Conservation (phyloP, 2,113 vertebrate genomes). For the Paramormyrops kingsleyae region DNA sequence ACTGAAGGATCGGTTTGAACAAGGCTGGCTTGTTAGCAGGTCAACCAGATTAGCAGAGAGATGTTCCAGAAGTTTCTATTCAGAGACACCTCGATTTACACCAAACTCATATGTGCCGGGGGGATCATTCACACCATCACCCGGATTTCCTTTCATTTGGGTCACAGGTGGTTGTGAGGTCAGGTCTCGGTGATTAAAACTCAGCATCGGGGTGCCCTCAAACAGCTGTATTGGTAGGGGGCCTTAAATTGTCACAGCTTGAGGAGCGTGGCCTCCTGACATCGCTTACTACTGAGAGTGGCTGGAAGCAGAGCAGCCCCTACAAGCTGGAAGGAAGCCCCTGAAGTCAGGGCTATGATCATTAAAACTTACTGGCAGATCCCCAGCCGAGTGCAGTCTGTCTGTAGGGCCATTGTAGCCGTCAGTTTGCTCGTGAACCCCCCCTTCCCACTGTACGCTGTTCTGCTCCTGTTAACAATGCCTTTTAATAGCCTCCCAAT, state of each 20-base stretch:
- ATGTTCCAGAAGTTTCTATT: not conserved
- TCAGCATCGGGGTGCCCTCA: not conserved
- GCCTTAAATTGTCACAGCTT: not conserved
- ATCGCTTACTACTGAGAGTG: not conserved
- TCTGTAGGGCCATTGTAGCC: not conserved
- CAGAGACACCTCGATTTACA: not conserved
- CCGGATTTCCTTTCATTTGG: not conserved
- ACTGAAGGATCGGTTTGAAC: not conserved
- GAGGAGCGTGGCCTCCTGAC: not conserved
- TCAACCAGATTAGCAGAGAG: not conserved
- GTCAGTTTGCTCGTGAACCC: not conserved
- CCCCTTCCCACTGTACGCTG: not conserved
- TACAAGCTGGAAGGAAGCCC: not conserved
- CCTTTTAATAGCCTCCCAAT: not conserved
- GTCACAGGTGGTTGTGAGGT: not conserved
- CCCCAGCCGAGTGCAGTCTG: not conserved
- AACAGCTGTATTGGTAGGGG: not conserved
- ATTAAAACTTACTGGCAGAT: not conserved
- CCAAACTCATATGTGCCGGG: not conserved
- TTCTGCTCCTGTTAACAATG: not conserved
- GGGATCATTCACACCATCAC: not conserved
- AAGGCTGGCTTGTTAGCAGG: not conserved
- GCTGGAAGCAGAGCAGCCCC: not conserved
- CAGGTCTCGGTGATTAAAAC: not conserved
- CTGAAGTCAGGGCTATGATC: not conserved